A percentile compares a stretch with the other conserved stretches of the same genome.
Conservation (phyloP, 2,888 invertebrate species). For the Limnephilus auricula region DNA sequence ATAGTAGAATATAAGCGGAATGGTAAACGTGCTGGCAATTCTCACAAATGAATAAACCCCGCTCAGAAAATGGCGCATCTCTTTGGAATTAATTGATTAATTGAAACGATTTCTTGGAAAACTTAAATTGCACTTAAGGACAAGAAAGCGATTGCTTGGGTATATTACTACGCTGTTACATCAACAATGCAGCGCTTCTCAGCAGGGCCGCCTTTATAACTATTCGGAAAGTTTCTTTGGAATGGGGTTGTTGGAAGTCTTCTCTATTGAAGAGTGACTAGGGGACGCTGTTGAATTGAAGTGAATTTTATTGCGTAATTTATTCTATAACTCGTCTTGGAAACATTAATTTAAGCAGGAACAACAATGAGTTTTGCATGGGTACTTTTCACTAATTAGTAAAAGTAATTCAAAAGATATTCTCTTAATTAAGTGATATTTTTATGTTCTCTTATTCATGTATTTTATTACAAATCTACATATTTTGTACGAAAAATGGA, state of each 20-base stretch:
- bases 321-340: background rate
- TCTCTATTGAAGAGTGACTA: background rate
- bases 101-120: conserved; percentile 13
- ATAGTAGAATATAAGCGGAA: background rate
- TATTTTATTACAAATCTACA: no score
- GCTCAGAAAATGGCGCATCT: background rate
- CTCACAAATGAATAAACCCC: background rate
- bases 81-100: conserved; percentile 6
- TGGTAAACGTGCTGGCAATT: background rate
- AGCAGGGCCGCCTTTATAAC: background rate
- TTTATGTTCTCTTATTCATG: no score
- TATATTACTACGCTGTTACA: background rate
- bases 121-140: conserved; percentile 14
- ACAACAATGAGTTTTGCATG: no score
- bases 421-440: background rate
- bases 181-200: background rate
- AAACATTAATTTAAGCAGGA: no score
- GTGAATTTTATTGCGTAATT: background rate
- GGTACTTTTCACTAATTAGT: no score
- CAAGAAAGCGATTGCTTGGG: background rate
- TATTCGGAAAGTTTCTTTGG: background rate
- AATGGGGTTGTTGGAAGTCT: background rate
- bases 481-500: background rate
- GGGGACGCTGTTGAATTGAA: background rate
- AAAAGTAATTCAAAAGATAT: background rate